These are phyloP conservation scores for Paedocypris sp. DNA, from an alignment of 2,113 vertebrate genomes.

Conservation along the genomic window DNA sequence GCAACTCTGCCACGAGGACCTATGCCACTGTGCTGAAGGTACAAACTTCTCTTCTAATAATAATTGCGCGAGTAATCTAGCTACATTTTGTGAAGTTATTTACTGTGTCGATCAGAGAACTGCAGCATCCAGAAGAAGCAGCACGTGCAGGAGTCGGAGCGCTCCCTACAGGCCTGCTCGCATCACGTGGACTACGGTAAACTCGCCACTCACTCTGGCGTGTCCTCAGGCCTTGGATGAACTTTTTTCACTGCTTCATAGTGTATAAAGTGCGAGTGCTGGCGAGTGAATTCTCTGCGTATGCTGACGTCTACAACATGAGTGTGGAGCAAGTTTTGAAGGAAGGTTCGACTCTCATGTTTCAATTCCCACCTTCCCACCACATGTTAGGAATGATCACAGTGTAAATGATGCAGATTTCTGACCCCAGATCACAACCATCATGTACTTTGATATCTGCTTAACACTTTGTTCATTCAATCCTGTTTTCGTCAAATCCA, in stretches of 20 bases:
- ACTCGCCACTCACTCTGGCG: not conserved
- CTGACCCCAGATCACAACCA: too few relatives aligned
- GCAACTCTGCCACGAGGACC: constrained; percentile 47
- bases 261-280: constrained; percentile 50
- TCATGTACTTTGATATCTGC: too few relatives aligned
- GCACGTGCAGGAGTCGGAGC: not conserved
- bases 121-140: constrained; percentile 62
- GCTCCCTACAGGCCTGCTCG: constrained; percentile 57
- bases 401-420: too few relatives aligned
- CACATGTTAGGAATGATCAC: too few relatives aligned
- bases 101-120: constrained; percentile 57
- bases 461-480: too few relatives aligned
- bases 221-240: not conserved
- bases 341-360: constrained; percentile 49
- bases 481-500: too few relatives aligned
- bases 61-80: too few relatives aligned
- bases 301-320: constrained; percentile 46
- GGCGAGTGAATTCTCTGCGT: accelerated
- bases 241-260: constrained; percentile 5
- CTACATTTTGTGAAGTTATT: not conserved
- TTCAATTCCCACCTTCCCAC: too few relatives aligned
- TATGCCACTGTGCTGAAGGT: constrained; percentile 66
- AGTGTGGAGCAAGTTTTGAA: constrained; percentile 43
- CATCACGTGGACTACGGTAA: constrained; percentile 49
- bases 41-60: not conserved